These are phyloP conservation scores for Drosophila setosimentum DNA, from an alignment of 2,888 invertebrate species.

Conservation along the genomic window DNA sequence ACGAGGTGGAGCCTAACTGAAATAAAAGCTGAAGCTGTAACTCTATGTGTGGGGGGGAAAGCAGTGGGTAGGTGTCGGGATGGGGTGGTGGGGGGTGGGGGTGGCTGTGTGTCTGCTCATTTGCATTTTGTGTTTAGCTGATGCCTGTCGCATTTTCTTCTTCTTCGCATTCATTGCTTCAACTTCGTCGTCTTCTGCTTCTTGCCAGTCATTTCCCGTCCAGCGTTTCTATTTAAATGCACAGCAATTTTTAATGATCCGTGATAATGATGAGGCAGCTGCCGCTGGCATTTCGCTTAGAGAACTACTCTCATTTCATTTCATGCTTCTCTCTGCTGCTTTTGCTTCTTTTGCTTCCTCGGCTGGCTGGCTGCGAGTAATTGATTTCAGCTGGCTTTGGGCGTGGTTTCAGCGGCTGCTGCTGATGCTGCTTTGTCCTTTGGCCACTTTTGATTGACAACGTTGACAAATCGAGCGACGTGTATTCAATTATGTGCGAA, in stretches of 20 bases:
- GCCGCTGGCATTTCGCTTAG: conserved; percentile 54
- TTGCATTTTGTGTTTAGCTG: conserved; percentile 66
- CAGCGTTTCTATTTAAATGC: conserved; percentile 54
- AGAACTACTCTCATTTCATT: background rate
- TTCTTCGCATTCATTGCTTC: conserved; percentile 18
- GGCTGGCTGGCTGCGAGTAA: conserved; percentile 42
- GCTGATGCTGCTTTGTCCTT: conserved; percentile 25
- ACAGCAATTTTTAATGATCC: conserved; percentile 81
- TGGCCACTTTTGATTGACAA: conserved; percentile 71
- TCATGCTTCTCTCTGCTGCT: background rate
- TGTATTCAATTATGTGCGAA: conserved; percentile 63
- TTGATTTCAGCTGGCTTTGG: conserved; percentile 63
- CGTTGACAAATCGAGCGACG: conserved; percentile 72
- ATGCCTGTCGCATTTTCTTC: conserved; percentile 34
- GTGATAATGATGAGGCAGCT: conserved; percentile 78
- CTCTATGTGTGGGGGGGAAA: no score
- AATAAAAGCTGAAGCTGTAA: background rate
- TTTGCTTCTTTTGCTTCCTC: background rate
- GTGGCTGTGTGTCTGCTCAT: conserved; percentile 54
- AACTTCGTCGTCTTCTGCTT: conserved; percentile 9
- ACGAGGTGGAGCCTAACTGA: background rate
- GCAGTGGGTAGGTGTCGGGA: background rate
- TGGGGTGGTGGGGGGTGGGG: rapidly evolving
- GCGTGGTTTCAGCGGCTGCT: conserved; percentile 26
- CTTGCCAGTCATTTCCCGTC: conserved; percentile 48